These are phyloP conservation scores for Notolabrus celidotus DNA, from an alignment of 2,797 vertebrate genomes.

Conservation along the genomic window DNA sequence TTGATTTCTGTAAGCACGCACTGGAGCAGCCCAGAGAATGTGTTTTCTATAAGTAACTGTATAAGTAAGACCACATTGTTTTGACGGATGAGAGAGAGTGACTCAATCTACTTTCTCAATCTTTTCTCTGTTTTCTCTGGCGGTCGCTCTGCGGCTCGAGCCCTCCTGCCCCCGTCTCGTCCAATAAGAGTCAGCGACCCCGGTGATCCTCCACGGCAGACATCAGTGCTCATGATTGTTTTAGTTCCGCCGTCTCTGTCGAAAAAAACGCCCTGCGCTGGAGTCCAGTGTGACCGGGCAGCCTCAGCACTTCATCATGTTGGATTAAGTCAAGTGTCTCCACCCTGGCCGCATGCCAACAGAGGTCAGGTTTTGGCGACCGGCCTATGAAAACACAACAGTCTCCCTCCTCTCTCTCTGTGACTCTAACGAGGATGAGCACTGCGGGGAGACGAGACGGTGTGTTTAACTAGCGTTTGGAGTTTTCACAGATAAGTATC, in stretches of 20 bases:
- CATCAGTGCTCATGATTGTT: constrained; percentile 50
- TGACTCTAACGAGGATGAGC: constrained; percentile 47
- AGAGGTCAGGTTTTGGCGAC: constrained; percentile 66
- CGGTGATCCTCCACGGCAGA: constrained; percentile 38
- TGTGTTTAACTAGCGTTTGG: constrained; percentile 45
- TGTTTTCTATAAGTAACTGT: constrained; percentile 1
- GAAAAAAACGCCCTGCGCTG: constrained; percentile 46
- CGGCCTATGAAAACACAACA: constrained; percentile 62
- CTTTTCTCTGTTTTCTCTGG: constrained; percentile 32
- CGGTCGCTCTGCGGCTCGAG: constrained; percentile 18
- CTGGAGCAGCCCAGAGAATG: constrained; percentile 5
- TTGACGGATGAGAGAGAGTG: constrained; percentile 12
- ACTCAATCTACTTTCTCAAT: constrained; percentile 25
- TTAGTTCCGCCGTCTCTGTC: constrained; percentile 45
- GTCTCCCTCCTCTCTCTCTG: constrained; percentile 17
- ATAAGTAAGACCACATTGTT: neutral
- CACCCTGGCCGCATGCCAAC: constrained; percentile 63
- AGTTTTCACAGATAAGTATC: constrained; percentile 68
- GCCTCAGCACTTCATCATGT: constrained; percentile 69
- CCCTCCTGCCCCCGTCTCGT: constrained; percentile 16
- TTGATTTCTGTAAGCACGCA: constrained; percentile 9
- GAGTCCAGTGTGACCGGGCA: constrained; percentile 55
- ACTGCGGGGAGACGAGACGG: constrained; percentile 17
- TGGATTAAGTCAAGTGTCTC: constrained; percentile 77
- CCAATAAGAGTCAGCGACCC: constrained; percentile 40